Percentiles rank a stretch among this genome's conserved stretches.
Evolutionary conservation across 1,140 invertebrate species (phyloP).

Genomic region (Dicyema japonicum): DNA sequence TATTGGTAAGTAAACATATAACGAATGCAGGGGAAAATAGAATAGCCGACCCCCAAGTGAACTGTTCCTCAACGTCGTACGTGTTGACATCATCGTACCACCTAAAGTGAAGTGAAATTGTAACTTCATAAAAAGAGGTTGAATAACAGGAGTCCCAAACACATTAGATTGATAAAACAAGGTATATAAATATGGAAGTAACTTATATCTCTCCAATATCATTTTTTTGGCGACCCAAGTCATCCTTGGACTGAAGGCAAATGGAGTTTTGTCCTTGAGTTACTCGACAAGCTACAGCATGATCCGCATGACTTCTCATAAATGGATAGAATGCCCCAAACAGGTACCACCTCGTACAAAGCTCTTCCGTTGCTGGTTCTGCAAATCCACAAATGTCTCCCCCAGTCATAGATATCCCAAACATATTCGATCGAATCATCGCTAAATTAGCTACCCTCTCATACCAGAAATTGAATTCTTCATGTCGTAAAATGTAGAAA

Average conservation of each 20-base stretch:
- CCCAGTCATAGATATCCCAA: conserved; percentile 38
- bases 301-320: conserved; percentile 14
- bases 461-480: conserved; percentile 13
- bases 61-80: conserved; percentile 38
- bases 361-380: conserved; percentile 32
- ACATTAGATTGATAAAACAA: conserved; percentile 37
- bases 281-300: too few species aligned
- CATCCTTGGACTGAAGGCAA: conserved; percentile 5
- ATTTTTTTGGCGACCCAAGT: conserved; percentile 4
- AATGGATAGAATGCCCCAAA: conserved; percentile 25
- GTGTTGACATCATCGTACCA: conserved; percentile 28
- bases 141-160: conserved; percentile 33
- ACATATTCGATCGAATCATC: conserved; percentile 16
- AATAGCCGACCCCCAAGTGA: conserved; percentile 38
- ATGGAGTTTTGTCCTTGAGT: conserved; percentile 12
- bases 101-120: too few species aligned
- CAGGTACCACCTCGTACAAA: conserved; percentile 25
- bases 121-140: conserved; percentile 36
- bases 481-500: conserved; percentile 12
- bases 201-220: conserved; percentile 31
- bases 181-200: conserved; percentile 48
- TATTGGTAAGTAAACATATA: conserved; percentile 7
- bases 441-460: too few species aligned
- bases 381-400: conserved; percentile 61
- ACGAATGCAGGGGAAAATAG: conserved; percentile 34